These are phyloP conservation scores for Lagria hirta DNA, from an alignment of 2,888 invertebrate genomes.

Conservation along the genomic window DNA sequence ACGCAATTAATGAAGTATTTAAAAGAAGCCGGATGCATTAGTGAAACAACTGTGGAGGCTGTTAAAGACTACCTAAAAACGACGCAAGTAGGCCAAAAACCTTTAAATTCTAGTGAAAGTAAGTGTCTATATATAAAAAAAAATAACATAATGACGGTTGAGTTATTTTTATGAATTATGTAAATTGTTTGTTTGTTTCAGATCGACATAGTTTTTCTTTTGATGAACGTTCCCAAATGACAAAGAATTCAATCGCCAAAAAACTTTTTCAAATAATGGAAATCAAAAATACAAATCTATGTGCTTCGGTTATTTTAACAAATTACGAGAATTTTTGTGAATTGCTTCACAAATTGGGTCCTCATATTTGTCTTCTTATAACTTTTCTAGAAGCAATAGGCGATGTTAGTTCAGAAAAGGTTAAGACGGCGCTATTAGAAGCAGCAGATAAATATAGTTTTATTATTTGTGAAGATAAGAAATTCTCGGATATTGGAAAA, in stretches of 20 bases:
- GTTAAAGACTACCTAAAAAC: slow-evolving; percentile 60
- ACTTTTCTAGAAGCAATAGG: slow-evolving; percentile 86
- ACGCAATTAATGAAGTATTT: slow-evolving; percentile 65
- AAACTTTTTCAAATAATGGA: slow-evolving; percentile 78
- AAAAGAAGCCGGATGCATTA: slow-evolving; percentile 64
- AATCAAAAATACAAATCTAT: slow-evolving; percentile 83
- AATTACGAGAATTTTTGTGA: slow-evolving; percentile 69
- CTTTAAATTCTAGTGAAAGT: too few relatives aligned
- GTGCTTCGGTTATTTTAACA: slow-evolving; percentile 86
- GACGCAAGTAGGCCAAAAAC: slow-evolving; percentile 54
- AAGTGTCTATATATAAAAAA: slow-evolving; percentile 1
- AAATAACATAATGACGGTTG: slow-evolving; percentile 6
- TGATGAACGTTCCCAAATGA: slow-evolving; percentile 60
- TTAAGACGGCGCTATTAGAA: slow-evolving; percentile 61
- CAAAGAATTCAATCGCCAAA: slow-evolving; percentile 64
- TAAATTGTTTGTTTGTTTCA: slow-evolving; percentile 3
- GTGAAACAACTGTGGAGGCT: slow-evolving; percentile 60
- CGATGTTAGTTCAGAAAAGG: slow-evolving; percentile 71
- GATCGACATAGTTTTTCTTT: slow-evolving; percentile 61
- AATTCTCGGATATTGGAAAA: slow-evolving; percentile 95
- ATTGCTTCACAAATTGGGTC: slow-evolving; percentile 74
- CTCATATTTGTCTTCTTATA: slow-evolving; percentile 85
- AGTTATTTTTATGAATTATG: too few relatives aligned
- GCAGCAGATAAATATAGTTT: slow-evolving; percentile 80
- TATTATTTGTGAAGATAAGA: slow-evolving; percentile 92